Base-by-base conservation (phyloP, 1,140 invertebrate species). In the Drosophila pachea region DNA sequence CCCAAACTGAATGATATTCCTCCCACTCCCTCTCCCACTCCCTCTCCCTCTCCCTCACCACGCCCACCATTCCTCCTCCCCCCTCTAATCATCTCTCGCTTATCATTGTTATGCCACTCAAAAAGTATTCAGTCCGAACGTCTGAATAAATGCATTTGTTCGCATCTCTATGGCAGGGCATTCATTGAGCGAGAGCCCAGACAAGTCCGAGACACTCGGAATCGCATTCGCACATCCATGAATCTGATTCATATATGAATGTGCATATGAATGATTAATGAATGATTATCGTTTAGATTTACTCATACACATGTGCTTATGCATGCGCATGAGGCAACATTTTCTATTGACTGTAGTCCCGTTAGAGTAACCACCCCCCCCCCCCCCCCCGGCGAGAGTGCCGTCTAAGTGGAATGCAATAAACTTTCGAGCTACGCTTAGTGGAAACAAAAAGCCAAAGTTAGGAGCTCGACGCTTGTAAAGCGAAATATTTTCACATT, bases 401-500 rank as follows among this genome's bases (percentile, higher is more conserved):
- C 31, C 72, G 48, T 22, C 22, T 76, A 74, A 78, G 71, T 83
- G 74, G 78, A 74, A 83, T 83, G 78, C 74, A 78, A 78, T 78
- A 78, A 83, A 78, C 75, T 78, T 78, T 74, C 60, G 50, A 66
- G 64, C 33, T 61, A 29, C 58, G 43, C 33, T 55, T 56, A 53
- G 62, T 49, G 52, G 33, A 38, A 38, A 22, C 22, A 22, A 22
- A 38, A 14, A 22, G 45, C 16, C 38, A 62, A 62, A 53, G 48
- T 62, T 62, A 62, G 52, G 60, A 48, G 31, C 29, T 53, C 32
- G 31, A 64, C 54, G 32, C 40, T 61, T 61, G 58, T 29, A 36
- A 48, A 36, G 45, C 52, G 40, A 55, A 65, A 65, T 58, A 54
- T 52, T 66, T 63, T 43, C 38, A 45, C 47, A 60, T 53, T 68